Conservation (phyloP, 1,140 invertebrate species). For the Pseudomyrmex gracilis region DNA sequence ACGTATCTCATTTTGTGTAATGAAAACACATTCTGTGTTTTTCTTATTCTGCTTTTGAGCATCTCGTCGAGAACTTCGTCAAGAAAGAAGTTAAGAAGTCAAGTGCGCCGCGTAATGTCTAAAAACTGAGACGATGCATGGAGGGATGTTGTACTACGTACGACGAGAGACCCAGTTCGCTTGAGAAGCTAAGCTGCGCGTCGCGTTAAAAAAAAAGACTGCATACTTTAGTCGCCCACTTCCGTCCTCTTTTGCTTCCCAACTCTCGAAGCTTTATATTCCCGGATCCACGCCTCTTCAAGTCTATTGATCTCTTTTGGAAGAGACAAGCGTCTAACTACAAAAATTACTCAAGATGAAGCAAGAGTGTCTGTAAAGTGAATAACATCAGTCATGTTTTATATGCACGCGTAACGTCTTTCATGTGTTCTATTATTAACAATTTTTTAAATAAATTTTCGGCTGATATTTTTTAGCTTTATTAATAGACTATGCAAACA, state of each 20-base stretch:
- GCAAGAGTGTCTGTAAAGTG: constrained; percentile 1
- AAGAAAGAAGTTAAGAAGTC: constrained; percentile 49
- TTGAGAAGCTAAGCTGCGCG: neutral
- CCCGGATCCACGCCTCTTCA: neutral
- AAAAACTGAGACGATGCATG: constrained; percentile 51
- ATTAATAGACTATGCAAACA: too few species aligned
- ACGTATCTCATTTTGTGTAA: constrained; percentile 44
- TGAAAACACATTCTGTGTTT: constrained; percentile 21
- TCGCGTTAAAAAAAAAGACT: constrained; percentile 3
- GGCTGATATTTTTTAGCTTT: too few species aligned
- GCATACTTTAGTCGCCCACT: constrained; percentile 27
- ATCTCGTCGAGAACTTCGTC: constrained; percentile 27
- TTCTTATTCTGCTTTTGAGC: constrained; percentile 43
- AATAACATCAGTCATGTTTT: constrained; percentile 26
- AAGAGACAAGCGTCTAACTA: constrained; percentile 20
- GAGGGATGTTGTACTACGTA: constrained; percentile 40
- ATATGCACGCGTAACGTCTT: too few species aligned
- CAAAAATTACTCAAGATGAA: constrained; percentile 30
- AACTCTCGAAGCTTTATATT: constrained; percentile 48
- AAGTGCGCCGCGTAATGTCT: constrained; percentile 50
- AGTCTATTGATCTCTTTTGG: neutral
- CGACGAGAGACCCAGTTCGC: constrained; percentile 20
- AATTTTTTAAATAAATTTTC: neutral
- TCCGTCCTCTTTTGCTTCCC: constrained; percentile 22
- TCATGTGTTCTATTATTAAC: too few species aligned